Evolutionary conservation across 2,113 vertebrate genomes (phyloP), one percentile per base, ranked within the genome.

Genomic region (Sisor rabdophorus): DNA sequence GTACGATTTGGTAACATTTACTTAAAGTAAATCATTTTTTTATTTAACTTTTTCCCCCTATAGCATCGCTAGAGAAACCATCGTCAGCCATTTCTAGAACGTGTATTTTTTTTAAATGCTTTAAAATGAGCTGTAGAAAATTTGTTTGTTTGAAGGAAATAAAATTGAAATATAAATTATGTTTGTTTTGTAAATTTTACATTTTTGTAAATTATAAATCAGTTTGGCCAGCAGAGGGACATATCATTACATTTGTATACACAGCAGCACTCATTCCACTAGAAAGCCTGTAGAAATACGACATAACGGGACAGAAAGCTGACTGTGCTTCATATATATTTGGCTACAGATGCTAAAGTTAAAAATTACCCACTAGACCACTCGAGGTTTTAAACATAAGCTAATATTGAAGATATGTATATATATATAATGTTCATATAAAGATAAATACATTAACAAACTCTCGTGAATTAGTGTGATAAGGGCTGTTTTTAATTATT

Each of bases 181-280:
- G 16, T 50, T 50, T 50, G 3, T 50, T 50, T 47, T 47, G 44
- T 47, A 12, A 47, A 47, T 12, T 12, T 47, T n/a, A n/a, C n/a
- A 47, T 12, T 47, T 47, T 47, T 47, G 44, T 8, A n/a, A n/a
- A n/a, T n/a, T 15, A 24, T 20, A 17, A 1, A 22, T 6, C 4
- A 12, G 5, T 7, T 12, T 11, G 0, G 40, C 84, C 89, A 72
- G 61, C 30, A 86, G 88, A 79, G 73, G 83, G 85, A 55, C 70
- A 0, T 30, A 53, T 81, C 40, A 44, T 11, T 26, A 9, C 40
- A 10, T 56, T 50, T 79, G 5, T 76, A 20, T 58, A 52, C 50
- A 40, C 61, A 40, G 32, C 30, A 12, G 16, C 26, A 59, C 71
- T 24, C 0, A 5, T 53, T 3, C 67, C 24, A 2, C 67, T 53